Percentiles rank a stretch among this genome's conserved stretches.
phyloP scores from a whole-genome alignment of 2,888 invertebrate species.

The Onchidella celtica region DNA sequence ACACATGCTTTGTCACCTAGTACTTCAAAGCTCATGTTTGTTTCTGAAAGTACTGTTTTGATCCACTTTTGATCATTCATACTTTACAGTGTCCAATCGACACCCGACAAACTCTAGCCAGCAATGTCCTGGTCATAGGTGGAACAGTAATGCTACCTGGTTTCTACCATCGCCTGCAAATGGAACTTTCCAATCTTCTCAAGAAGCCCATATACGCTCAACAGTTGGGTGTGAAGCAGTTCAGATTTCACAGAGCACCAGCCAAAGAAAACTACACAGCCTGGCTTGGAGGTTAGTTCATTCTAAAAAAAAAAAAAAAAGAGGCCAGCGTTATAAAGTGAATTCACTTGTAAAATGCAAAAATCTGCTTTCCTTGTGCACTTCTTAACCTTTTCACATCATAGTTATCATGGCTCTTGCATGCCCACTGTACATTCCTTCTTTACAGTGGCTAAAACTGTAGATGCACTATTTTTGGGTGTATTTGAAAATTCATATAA shows the following conservation, averaged over 20 bases:
- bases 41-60: conserved; percentile 7
- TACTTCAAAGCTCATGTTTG: too few species aligned
- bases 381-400: neutral
- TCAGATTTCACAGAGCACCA: conserved; percentile 91
- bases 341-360: neutral
- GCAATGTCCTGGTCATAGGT: conserved; percentile 92
- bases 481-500: too few species aligned
- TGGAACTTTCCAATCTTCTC: conserved; percentile 88
- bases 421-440: too few species aligned
- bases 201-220: conserved; percentile 81
- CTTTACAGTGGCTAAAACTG: too few species aligned
- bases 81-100: conserved; percentile 89
- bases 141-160: conserved; percentile 93
- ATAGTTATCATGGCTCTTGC: too few species aligned
- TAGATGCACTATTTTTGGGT: too few species aligned
- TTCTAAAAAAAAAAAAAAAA: too few species aligned
- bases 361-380: neutral
- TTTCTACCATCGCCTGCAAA: conserved; percentile 88
- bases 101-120: conserved; percentile 87
- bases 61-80: too few species aligned
- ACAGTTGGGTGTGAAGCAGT: conserved; percentile 84
- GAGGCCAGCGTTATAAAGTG: too few species aligned
- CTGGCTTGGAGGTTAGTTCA: conserved; percentile 94
- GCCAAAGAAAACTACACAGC: conserved; percentile 90
- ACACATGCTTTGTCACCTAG: too few species aligned